Percentiles rank a stretch among this genome's conserved stretches.
phyloP scores from a whole-genome alignment of 2,113 vertebrate species.

The Percopsis transmontana region DNA sequence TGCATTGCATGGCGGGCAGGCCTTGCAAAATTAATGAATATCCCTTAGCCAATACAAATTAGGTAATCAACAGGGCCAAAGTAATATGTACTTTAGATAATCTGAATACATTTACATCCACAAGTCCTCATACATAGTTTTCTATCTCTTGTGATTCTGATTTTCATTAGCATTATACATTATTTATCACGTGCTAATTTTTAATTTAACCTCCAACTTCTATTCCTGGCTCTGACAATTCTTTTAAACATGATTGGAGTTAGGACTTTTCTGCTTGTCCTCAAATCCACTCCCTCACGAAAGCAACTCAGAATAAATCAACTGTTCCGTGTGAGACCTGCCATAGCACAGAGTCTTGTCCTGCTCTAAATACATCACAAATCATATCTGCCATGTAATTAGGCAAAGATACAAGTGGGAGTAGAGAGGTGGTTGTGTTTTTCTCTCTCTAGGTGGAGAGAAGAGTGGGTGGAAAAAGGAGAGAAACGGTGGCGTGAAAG shows the following conservation, averaged over 20 bases:
- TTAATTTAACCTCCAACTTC: background rate
- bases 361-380: conserved; percentile 44
- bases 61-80: background rate
- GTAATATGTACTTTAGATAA: background rate
- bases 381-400: conserved; percentile 55
- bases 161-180: background rate
- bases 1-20: background rate
- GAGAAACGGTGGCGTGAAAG: conserved; percentile 3
- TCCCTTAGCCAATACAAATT: background rate
- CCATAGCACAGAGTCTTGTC: conserved; percentile 2
- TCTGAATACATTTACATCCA: background rate
- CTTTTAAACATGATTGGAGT: background rate
- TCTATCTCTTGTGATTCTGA: background rate
- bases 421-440: conserved; percentile 47
- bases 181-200: background rate
- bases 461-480: conserved; percentile 40
- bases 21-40: background rate
- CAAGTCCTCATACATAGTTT: background rate
- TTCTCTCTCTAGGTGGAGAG: conserved; percentile 46
- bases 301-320: conserved; percentile 2
- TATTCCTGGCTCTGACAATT: background rate
- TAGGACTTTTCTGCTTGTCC: background rate
- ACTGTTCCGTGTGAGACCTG: background rate
- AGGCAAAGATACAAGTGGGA: conserved; percentile 47
- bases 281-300: background rate